Percentiles rank a stretch among this genome's conserved stretches.
These are phyloP conservation scores for Megastigmus dorsalis DNA, from an alignment of 2,888 invertebrate genomes.

Conservation along the genomic window DNA sequence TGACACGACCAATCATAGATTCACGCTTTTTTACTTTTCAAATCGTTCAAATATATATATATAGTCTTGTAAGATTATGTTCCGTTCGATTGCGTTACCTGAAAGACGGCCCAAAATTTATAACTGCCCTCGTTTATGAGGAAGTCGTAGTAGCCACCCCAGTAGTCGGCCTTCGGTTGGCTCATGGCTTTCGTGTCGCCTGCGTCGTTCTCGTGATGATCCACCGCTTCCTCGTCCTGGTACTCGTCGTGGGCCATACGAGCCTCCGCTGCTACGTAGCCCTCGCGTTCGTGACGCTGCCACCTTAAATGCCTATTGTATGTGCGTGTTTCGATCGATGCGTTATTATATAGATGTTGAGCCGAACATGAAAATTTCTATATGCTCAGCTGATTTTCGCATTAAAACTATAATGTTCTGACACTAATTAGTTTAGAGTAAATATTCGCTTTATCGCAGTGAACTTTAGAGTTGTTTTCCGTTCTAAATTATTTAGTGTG, in stretches of 20 bases:
- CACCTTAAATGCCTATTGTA: constrained; percentile 65
- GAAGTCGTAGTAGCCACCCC: constrained; percentile 90
- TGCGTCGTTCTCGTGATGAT: constrained; percentile 73
- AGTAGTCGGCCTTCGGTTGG: constrained; percentile 77
- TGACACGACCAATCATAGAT: neutral
- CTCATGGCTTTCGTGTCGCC: constrained; percentile 75
- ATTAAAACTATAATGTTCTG: too few species aligned
- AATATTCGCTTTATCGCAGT: too few species aligned
- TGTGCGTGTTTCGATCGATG: too few species aligned
- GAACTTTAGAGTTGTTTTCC: too few species aligned
- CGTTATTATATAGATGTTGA: too few species aligned
- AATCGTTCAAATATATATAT: too few species aligned
- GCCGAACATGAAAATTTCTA: too few species aligned
- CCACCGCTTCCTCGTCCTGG: constrained; percentile 42
- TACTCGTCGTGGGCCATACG: neutral
- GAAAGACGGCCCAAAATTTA: constrained; percentile 92
- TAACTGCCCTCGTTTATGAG: constrained; percentile 91
- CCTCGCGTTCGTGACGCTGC: constrained; percentile 30
- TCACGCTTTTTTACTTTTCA: neutral
- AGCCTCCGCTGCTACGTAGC: neutral
- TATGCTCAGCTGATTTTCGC: too few species aligned
- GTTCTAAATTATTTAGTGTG: too few species aligned
- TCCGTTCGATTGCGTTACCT: constrained; percentile 79
- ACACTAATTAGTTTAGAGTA: too few species aligned
- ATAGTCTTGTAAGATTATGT: too few species aligned